These are phyloP conservation scores for Lepus americanus DNA, from an alignment of 2,113 vertebrate species.

Conservation along the genomic window DNA sequence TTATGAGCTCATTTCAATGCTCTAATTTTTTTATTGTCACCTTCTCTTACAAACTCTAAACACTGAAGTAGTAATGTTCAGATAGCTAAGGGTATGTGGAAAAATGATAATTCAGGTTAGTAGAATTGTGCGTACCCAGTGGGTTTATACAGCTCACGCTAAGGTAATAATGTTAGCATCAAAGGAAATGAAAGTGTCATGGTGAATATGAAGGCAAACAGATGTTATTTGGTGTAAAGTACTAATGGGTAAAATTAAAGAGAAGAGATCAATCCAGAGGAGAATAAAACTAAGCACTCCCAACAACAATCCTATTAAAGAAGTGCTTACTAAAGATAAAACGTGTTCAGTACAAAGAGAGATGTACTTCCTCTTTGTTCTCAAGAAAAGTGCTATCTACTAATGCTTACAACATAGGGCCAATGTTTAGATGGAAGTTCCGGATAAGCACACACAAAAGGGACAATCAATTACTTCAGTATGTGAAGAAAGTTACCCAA, in stretches of 20 bases:
- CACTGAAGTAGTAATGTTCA: slow-evolving; percentile 41
- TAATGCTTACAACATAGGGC: background rate
- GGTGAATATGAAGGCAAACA: slow-evolving; percentile 39
- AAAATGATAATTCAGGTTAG: background rate
- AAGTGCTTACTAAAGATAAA: slow-evolving; percentile 30
- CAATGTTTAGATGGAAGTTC: background rate
- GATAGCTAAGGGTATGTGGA: background rate
- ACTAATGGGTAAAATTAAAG: slow-evolving; percentile 65
- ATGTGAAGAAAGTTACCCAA: background rate
- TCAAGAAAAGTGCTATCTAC: slow-evolving; percentile 6
- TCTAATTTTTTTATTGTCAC: slow-evolving; percentile 56
- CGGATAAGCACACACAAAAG: background rate
- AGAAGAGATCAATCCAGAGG: slow-evolving; percentile 31
- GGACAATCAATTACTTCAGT: background rate
- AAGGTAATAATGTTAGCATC: slow-evolving; percentile 51
- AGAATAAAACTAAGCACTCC: slow-evolving; percentile 53
- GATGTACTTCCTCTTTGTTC: background rate
- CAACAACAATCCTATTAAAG: slow-evolving; percentile 57
- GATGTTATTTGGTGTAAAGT: background rate
- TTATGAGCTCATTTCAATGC: slow-evolving; percentile 40
- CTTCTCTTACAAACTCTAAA: slow-evolving; percentile 46
- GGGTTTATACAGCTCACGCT: background rate
- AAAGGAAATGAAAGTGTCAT: slow-evolving; percentile 68
- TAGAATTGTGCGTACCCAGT: background rate
- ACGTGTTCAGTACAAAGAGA: background rate